These are phyloP conservation scores for Lysiphlebus fabarum DNA, from an alignment of 1,140 invertebrate genomes.

Conservation along the genomic window DNA sequence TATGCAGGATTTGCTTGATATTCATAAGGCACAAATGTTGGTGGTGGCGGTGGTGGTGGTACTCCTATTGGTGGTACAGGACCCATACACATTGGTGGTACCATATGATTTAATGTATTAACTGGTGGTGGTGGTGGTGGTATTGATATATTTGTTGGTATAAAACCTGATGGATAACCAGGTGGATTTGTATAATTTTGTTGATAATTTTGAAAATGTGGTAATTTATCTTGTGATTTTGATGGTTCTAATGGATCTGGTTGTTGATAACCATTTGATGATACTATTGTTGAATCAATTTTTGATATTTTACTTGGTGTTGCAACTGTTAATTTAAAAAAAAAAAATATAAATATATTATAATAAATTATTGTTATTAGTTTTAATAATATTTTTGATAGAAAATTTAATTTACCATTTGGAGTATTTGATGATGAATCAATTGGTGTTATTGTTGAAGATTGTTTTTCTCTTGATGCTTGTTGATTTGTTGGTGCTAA, in stretches of 20 bases:
- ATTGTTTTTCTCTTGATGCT: conserved; percentile 36
- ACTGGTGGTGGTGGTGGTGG: conserved; percentile 47
- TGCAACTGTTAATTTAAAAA: conserved; percentile 21
- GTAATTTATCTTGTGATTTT: conserved; percentile 39
- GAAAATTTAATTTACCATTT: conserved; percentile 37
- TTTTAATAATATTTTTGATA: conserved; percentile 5
- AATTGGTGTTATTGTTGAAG: conserved; percentile 31
- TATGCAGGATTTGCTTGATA: conserved; percentile 44
- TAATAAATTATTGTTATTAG: conserved; percentile 9
- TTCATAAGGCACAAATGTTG: conserved; percentile 44
- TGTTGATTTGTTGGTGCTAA: conserved; percentile 49
- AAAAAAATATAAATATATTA: conserved; percentile 16
- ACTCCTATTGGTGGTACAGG: conserved; percentile 35
- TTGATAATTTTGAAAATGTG: conserved; percentile 42
- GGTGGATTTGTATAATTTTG: conserved; percentile 36
- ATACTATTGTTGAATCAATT: conserved; percentile 32
- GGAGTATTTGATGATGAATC: conserved; percentile 44
- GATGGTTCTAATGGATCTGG: conserved; percentile 26
- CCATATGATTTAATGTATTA: conserved; percentile 47
- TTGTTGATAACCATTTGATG: conserved; percentile 45
- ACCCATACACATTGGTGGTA: conserved; percentile 43
- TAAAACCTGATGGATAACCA: conserved; percentile 46
- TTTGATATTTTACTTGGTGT: conserved; percentile 42
- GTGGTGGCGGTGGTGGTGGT: conserved; percentile 35
- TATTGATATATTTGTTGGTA: conserved; percentile 45